These are phyloP conservation scores for Thysanoteuthis rhombus DNA, from an alignment of 2,888 invertebrate species.

Conservation along the genomic window DNA sequence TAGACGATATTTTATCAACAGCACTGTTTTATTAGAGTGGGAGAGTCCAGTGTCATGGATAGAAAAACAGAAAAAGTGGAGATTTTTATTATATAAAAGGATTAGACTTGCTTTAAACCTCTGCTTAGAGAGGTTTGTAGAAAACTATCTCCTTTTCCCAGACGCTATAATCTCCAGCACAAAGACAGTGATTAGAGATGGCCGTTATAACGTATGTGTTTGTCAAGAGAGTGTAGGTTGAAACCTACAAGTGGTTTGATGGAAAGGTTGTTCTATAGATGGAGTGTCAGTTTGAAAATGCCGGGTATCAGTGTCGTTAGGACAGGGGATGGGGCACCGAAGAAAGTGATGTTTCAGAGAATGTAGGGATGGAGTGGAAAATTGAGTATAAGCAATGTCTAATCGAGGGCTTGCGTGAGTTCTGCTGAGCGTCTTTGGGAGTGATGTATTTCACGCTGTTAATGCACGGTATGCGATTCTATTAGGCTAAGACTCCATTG, in stretches of 20 bases:
- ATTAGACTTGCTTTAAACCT: too few relatives aligned
- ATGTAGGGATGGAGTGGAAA: neutral
- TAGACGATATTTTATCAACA: too few relatives aligned
- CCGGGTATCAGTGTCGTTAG: neutral
- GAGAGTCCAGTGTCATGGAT: too few relatives aligned
- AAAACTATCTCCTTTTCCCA: neutral
- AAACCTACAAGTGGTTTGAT: neutral
- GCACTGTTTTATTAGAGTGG: too few relatives aligned
- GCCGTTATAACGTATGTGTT: neutral
- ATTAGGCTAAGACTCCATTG: neutral
- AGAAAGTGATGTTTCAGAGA: neutral
- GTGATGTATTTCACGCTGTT: neutral
- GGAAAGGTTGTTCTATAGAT: neutral
- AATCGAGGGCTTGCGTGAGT: neutral
- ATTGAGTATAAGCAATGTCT: neutral
- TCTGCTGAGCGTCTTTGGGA: neutral
- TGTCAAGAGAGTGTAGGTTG: neutral
- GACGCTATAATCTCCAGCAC: neutral
- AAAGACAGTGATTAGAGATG: neutral
- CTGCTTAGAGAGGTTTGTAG: neutral
- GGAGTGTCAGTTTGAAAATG: neutral
- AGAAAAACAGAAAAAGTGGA: too few relatives aligned
- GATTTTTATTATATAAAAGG: too few relatives aligned
- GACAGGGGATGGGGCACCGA: neutral
- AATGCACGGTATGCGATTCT: neutral